Evolutionary conservation across 2,888 invertebrate genomes (phyloP), one percentile per base, ranked within the genome.

Genomic region (Charanyca ferruginea): DNA sequence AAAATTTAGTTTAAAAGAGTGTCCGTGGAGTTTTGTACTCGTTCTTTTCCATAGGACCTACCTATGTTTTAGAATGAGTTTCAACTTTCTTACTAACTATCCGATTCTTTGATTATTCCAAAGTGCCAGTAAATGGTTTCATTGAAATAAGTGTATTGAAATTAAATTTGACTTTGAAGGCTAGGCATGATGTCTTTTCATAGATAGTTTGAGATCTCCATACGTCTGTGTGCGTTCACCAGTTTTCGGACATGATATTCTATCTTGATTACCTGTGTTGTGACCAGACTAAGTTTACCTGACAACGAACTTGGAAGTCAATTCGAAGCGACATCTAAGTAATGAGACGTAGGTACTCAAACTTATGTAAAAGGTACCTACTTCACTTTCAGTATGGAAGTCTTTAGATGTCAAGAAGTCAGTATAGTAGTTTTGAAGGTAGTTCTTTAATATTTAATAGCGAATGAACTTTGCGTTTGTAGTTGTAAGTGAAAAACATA

Each of bases 281-380:
- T 49, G 35, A 22, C 16, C 16, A 67, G 42, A 49, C 64, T 9
- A 57, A 77, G 55, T 73, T 73, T 62, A 76, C 64, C 52, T 73
- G 77, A 54, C 28, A 57, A 25, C 72, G 49, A 71, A 71, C 73
- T 71, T 77, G 32, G 22, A 44, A 73, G 77, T 73, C 47, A 71
- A 70, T 77, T 77, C 53, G 16, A 55, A 58, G 53, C 52, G 77
- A 71, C 77, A 20, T 71, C 58, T 70, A 71, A 62, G 55, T 71
- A 73, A 73, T 71, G 64, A 77, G 48, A 63, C 53, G 20, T 38
- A 38, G 38, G 38, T 48, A 61, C 51, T 69, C 38, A 16, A 76
- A 73, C 42, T 53, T 53, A 52, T 25, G 53, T 69, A 71, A 63
- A 66, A 64, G 64, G 72, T 42, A 64, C 38, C 5, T 38, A 38